These are phyloP conservation scores for Eupithecia tripunctaria DNA, from an alignment of 2,888 invertebrate species.

Conservation along the genomic window DNA sequence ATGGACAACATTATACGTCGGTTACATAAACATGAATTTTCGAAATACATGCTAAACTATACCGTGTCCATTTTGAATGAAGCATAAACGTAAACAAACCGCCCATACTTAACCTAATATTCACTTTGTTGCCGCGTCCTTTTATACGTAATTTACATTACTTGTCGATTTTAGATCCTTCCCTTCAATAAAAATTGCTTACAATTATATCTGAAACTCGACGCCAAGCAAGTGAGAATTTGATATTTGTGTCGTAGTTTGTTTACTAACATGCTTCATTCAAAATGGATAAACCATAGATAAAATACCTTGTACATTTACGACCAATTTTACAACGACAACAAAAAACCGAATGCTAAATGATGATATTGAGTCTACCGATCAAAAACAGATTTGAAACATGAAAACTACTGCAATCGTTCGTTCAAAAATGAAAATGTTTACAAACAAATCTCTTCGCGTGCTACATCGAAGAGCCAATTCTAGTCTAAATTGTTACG, in stretches of 20 bases:
- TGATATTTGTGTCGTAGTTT: no score
- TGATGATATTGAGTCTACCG: neutral
- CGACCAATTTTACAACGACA: neutral
- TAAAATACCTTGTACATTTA: neutral
- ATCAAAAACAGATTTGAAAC: conserved; percentile 16
- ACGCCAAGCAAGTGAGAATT: no score
- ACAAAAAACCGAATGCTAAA: neutral
- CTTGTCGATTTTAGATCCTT: no score
- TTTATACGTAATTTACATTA: no score
- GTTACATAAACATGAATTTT: neutral
- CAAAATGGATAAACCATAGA: no score
- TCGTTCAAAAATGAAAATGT: conserved; percentile 41
- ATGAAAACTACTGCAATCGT: conserved; percentile 21
- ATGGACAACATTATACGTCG: neutral
- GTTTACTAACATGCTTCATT: no score
- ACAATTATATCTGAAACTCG: no score
- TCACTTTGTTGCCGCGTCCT: no score
- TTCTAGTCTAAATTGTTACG: conserved; percentile 27
- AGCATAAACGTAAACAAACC: no score
- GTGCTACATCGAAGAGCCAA: conserved; percentile 32
- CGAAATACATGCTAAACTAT: neutral
- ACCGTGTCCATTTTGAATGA: no score
- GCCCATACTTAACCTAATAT: no score
- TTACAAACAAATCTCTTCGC: conserved; percentile 41
- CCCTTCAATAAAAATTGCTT: no score